These are phyloP conservation scores for Coturnix japonica DNA, from an alignment of 2,113 vertebrate species.

Conservation along the genomic window DNA sequence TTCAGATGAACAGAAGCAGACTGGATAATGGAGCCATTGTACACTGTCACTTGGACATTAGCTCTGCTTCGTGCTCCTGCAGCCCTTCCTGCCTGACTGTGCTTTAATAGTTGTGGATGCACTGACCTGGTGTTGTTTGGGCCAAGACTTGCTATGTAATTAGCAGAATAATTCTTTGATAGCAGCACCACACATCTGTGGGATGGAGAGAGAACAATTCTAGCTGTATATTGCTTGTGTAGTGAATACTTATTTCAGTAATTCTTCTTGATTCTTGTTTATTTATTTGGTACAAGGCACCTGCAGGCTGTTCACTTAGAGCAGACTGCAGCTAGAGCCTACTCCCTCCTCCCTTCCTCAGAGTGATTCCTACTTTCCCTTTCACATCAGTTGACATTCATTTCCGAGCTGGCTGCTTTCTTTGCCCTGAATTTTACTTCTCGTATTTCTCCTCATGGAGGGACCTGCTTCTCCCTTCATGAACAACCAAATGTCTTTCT, in stretches of 20 bases:
- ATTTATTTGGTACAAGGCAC: background rate
- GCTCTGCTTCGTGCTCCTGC: conserved; percentile 47
- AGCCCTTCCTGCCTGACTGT: background rate
- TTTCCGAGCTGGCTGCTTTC: background rate
- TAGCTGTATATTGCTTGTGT: rapidly evolving
- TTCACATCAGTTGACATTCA: background rate
- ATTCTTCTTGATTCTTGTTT: rapidly evolving
- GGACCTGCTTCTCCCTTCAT: background rate
- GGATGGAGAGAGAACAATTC: background rate
- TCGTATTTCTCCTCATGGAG: rapidly evolving
- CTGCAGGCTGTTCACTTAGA: rapidly evolving
- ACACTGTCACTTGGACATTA: background rate
- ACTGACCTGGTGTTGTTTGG: background rate
- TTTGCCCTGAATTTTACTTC: background rate
- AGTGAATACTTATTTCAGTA: background rate
- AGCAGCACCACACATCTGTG: background rate
- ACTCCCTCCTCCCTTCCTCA: background rate
- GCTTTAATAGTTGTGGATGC: conserved; percentile 48
- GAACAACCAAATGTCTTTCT: background rate
- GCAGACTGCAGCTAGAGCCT: background rate
- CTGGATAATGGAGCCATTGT: conserved; percentile 67
- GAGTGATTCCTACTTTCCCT: background rate
- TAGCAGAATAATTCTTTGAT: background rate
- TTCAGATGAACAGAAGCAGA: background rate
- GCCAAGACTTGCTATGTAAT: background rate